Percentiles rank a stretch among this genome's conserved stretches.
These are phyloP conservation scores for Triplophysa tibetana DNA, from an alignment of 2,113 vertebrate species.

Conservation along the genomic window DNA sequence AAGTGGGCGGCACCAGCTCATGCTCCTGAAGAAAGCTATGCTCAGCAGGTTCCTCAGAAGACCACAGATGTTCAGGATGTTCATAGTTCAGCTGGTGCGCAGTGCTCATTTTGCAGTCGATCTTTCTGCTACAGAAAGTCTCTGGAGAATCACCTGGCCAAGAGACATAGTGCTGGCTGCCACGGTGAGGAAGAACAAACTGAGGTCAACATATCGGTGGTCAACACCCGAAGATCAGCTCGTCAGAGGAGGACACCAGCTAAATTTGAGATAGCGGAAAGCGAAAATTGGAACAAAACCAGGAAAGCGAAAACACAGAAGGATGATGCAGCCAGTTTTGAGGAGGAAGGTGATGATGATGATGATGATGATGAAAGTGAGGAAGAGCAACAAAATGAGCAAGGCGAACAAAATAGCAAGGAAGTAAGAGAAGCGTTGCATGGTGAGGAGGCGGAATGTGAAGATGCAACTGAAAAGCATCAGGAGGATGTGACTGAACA, in stretches of 20 bases:
- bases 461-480: constrained; percentile 41
- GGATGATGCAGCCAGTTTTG: constrained; percentile 6
- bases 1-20: constrained; percentile 58
- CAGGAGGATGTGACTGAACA: background rate
- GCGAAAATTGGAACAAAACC: constrained; percentile 64
- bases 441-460: constrained; percentile 61
- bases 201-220: background rate
- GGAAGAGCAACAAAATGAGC: background rate
- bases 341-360: constrained; percentile 37
- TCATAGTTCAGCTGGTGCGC: constrained; percentile 50
- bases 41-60: constrained; percentile 59
- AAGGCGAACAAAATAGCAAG: constrained; percentile 14
- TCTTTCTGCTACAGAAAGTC: constrained; percentile 81
- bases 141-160: constrained; percentile 78
- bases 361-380: constrained; percentile 35
- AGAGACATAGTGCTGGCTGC: constrained; percentile 68
- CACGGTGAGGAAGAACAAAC: constrained; percentile 61
- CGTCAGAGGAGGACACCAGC: constrained; percentile 81
- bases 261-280: constrained; percentile 78
- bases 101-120: constrained; percentile 74
- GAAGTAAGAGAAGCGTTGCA: constrained; percentile 54
- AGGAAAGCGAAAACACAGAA: constrained; percentile 11
- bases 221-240: constrained; percentile 74
- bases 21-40: constrained; percentile 60
- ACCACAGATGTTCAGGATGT: constrained; percentile 36